Evolutionary conservation across 2,113 vertebrate genomes (phyloP).

Genomic region (Centropus bengalensis): DNA sequence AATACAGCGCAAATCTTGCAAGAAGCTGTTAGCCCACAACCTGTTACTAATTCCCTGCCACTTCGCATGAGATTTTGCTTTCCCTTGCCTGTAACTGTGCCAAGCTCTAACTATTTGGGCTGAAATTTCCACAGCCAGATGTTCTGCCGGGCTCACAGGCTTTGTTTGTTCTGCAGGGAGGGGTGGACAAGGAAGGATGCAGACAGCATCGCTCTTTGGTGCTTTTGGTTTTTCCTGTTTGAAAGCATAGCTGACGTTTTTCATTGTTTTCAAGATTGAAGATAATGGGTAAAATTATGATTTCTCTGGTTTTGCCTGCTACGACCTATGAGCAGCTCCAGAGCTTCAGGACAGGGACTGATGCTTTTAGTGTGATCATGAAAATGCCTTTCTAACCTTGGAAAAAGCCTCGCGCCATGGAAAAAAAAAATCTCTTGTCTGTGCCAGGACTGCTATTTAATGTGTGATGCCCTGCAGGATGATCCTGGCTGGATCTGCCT

Average conservation of each 20-base stretch:
- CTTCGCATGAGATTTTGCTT: background rate
- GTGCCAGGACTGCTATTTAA: background rate
- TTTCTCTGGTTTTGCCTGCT: too few relatives aligned
- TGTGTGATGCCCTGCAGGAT: background rate
- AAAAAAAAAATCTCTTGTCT: background rate
- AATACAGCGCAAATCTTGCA: too few relatives aligned
- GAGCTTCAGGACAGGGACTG: background rate
- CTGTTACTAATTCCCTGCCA: background rate
- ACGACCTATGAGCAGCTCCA: background rate
- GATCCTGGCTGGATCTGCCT: background rate
- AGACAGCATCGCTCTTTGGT: background rate
- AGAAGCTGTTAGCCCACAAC: background rate
- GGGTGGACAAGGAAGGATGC: background rate
- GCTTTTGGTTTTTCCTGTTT: background rate
- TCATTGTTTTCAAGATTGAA: fast-evolving
- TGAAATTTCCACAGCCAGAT: background rate
- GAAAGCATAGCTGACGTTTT: background rate
- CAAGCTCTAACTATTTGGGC: background rate
- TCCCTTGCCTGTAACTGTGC: background rate
- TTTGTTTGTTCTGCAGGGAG: background rate
- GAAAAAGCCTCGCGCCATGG: background rate
- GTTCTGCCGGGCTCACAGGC: background rate
- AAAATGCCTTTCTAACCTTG: background rate
- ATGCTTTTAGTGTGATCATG: background rate
- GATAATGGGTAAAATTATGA: background rate